Evolutionary conservation across 2,113 vertebrate species (phyloP).

Genomic region (Ploceus nigricollis): DNA sequence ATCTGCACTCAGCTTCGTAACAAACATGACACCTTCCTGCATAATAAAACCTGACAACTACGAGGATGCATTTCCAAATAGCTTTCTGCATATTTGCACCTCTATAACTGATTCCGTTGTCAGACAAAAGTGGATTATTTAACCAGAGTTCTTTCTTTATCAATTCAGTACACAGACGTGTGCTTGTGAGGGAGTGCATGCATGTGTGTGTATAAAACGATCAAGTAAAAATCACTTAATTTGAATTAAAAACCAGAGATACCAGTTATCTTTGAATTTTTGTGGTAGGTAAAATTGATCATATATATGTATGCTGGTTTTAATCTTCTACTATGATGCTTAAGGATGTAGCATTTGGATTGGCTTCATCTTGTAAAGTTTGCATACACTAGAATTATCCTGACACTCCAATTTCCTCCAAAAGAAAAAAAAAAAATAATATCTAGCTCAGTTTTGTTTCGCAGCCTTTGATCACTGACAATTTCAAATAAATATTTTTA

Average conservation of each 20-base stretch:
- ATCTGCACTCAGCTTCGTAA: slow-evolving; percentile 99
- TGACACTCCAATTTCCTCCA: slow-evolving; percentile 71
- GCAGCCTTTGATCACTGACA: slow-evolving; percentile 73
- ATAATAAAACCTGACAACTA: slow-evolving; percentile 99
- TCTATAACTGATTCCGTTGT: slow-evolving; percentile 95
- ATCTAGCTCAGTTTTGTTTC: slow-evolving; percentile 70
- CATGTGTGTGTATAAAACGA: slow-evolving; percentile 51
- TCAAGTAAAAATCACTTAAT: slow-evolving; percentile 68
- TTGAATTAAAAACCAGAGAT: slow-evolving; percentile 63
- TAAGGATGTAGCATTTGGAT: slow-evolving; percentile 39
- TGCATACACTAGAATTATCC: slow-evolving; percentile 71
- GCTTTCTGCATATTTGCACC: slow-evolving; percentile 99
- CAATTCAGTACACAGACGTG: slow-evolving; percentile 75
- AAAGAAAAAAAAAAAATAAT: slow-evolving; percentile 37
- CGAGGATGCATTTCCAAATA: slow-evolving; percentile 99
- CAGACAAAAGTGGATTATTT: slow-evolving; percentile 99
- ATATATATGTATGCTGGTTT: not conserved
- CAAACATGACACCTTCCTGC: slow-evolving; percentile 99
- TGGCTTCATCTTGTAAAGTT: slow-evolving; percentile 70
- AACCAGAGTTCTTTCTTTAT: slow-evolving; percentile 87
- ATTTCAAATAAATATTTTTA: slow-evolving; percentile 79
- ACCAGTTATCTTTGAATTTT: slow-evolving; percentile 22
- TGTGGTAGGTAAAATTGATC: not conserved
- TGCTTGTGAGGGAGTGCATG: not conserved
- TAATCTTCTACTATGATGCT: slow-evolving; percentile 19